phyloP scores from a whole-genome alignment of 2,888 invertebrate genomes.

The Amiota communis region DNA sequence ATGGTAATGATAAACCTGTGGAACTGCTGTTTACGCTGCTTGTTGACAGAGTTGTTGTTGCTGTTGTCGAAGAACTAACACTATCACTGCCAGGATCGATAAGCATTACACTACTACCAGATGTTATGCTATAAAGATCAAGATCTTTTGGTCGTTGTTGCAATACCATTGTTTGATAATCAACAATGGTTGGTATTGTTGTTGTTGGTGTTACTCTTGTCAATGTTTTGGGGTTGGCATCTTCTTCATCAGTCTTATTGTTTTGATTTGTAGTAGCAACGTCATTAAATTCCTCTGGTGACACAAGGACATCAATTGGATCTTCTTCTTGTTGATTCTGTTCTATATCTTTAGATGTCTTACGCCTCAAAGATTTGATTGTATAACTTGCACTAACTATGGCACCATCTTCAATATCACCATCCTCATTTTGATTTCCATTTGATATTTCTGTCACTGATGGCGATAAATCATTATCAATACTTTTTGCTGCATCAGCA shows the following conservation, averaged over 20 bases:
- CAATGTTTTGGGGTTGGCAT: constrained; percentile 25
- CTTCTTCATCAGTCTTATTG: constrained; percentile 53
- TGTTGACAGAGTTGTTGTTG: too few species aligned
- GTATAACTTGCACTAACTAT: constrained; percentile 65
- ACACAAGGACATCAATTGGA: background rate
- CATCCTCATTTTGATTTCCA: background rate
- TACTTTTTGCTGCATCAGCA: background rate
- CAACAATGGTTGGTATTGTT: background rate
- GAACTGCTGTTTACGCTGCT: too few species aligned
- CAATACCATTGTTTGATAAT: constrained; percentile 22
- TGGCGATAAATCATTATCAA: background rate
- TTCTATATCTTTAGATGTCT: constrained; percentile 39
- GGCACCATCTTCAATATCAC: constrained; percentile 42
- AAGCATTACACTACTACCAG: background rate
- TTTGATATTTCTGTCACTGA: background rate
- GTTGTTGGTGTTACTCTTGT: constrained; percentile 40
- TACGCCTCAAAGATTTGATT: constrained; percentile 59
- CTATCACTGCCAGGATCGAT: too few species aligned
- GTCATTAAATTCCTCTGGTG: constrained; percentile 53
- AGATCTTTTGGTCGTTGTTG: constrained; percentile 9
- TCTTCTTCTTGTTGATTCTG: constrained; percentile 11
- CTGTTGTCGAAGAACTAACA: too few species aligned
- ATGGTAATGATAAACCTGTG: background rate
- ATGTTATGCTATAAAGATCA: constrained; percentile 12
- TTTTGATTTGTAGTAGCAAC: constrained; percentile 46